These are phyloP conservation scores for Carcharodon carcharias DNA, from an alignment of 2,797 vertebrate genomes.

Conservation along the genomic window DNA sequence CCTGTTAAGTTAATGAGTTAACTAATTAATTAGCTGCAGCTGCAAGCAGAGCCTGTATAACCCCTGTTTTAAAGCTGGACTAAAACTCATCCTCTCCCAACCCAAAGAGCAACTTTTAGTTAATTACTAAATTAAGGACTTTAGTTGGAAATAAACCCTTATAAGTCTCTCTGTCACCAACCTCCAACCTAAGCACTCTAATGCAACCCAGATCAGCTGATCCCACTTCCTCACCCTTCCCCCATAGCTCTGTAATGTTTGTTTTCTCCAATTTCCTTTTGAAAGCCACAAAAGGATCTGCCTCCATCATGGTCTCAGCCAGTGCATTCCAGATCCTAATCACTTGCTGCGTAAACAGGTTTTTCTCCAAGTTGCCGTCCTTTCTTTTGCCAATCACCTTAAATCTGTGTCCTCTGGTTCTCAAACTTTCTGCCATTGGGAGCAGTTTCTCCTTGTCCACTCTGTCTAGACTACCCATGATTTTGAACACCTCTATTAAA, in stretches of 20 bases:
- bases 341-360: not conserved
- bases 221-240: not conserved
- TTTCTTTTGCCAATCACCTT: not conserved
- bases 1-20: too few relatives aligned
- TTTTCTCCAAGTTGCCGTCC: not conserved
- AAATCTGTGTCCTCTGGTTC: not conserved
- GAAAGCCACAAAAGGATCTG: not conserved
- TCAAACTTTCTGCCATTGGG: not conserved
- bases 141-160: too few relatives aligned
- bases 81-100: too few relatives aligned
- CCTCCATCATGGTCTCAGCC: not conserved
- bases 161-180: too few relatives aligned
- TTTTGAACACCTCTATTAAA: not conserved
- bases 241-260: not conserved
- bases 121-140: too few relatives aligned
- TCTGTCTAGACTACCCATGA: not conserved
- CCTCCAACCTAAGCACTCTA: too few relatives aligned
- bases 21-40: too few relatives aligned
- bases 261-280: not conserved
- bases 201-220: not conserved
- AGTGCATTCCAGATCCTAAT: not conserved
- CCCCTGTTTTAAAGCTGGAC: too few relatives aligned
- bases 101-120: too few relatives aligned
- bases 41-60: too few relatives aligned
- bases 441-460: not conserved